These are phyloP conservation scores for Nomia melanderi DNA, from an alignment of 1,140 invertebrate genomes.

Conservation along the genomic window DNA sequence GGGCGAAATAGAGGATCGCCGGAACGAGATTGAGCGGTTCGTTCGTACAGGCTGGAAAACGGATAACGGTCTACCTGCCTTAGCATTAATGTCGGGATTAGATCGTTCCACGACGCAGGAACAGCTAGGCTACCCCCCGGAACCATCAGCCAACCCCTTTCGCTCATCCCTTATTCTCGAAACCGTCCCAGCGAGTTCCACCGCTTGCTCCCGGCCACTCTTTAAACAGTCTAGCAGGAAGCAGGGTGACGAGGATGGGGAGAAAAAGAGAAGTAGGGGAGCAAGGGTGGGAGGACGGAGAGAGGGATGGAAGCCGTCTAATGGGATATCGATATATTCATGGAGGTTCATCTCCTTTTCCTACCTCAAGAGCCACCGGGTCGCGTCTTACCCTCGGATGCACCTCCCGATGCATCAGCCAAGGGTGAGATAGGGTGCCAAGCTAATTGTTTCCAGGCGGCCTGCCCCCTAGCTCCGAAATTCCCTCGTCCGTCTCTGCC, in stretches of 20 bases:
- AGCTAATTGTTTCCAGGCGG: slow-evolving; percentile 64
- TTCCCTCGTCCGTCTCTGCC: background rate
- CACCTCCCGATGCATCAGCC: slow-evolving; percentile 52
- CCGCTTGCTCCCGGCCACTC: slow-evolving; percentile 61
- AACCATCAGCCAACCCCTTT: slow-evolving; percentile 13
- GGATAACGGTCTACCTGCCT: slow-evolving; percentile 67
- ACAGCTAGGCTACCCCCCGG: too few relatives aligned
- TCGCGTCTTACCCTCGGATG: slow-evolving; percentile 24
- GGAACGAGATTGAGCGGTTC: background rate
- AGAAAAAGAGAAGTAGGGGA: background rate
- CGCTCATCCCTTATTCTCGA: background rate
- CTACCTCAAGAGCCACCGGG: slow-evolving; percentile 44
- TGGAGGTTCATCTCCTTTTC: slow-evolving; percentile 67
- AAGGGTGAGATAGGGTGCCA: slow-evolving; percentile 52
- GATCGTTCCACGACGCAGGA: too few relatives aligned
- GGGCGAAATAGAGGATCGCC: background rate
- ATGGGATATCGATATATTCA: slow-evolving; percentile 78
- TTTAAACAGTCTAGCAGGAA: slow-evolving; percentile 68
- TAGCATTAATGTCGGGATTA: slow-evolving; percentile 74
- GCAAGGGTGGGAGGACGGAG: slow-evolving; percentile 9
- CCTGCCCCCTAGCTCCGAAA: slow-evolving; percentile 12
- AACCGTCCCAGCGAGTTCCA: slow-evolving; percentile 27
- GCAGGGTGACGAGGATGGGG: background rate
- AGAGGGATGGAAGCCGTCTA: slow-evolving; percentile 58
- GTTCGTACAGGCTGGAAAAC: slow-evolving; percentile 62